These are phyloP conservation scores for Hycleus phaleratus DNA, from an alignment of 1,140 invertebrate species.

Conservation along the genomic window DNA sequence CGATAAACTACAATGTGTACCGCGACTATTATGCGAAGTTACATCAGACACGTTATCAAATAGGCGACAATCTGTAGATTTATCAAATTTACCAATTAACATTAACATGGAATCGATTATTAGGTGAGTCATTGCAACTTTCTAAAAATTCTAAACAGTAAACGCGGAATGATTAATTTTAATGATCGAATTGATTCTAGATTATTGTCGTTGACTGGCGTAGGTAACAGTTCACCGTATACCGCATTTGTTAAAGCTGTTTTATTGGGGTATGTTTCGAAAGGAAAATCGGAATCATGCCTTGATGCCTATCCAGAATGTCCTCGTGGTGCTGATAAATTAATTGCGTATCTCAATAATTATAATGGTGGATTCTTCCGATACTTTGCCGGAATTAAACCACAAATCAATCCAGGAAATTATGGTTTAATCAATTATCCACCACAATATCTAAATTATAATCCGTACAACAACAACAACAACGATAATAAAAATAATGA, in stretches of 20 bases:
- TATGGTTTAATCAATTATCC: constrained; percentile 2
- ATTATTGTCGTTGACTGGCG: constrained; percentile 43
- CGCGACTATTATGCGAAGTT: constrained; percentile 67
- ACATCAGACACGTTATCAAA: constrained; percentile 55
- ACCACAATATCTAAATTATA: constrained; percentile 6
- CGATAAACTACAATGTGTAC: constrained; percentile 69
- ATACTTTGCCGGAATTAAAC: constrained; percentile 53
- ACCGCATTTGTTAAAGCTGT: constrained; percentile 64
- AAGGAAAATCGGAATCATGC: constrained; percentile 54
- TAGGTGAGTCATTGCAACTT: constrained; percentile 48
- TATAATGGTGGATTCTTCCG: constrained; percentile 78
- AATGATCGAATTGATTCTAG: constrained; percentile 35
- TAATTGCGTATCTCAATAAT: constrained; percentile 75
- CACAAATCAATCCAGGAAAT: background rate
- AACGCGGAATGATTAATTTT: background rate
- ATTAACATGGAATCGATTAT: constrained; percentile 56
- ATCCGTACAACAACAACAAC: background rate
- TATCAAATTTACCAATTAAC: constrained; percentile 45
- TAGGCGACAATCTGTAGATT: constrained; percentile 38
- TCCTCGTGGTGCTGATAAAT: constrained; percentile 59
- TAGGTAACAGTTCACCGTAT: constrained; percentile 49
- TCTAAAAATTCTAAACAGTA: constrained; percentile 26
- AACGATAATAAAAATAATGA: background rate
- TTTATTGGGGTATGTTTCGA: constrained; percentile 58
- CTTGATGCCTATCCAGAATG: constrained; percentile 61